Conservation (phyloP, 2,888 invertebrate genomes). For the Zygothrica quintamaculata region DNA sequence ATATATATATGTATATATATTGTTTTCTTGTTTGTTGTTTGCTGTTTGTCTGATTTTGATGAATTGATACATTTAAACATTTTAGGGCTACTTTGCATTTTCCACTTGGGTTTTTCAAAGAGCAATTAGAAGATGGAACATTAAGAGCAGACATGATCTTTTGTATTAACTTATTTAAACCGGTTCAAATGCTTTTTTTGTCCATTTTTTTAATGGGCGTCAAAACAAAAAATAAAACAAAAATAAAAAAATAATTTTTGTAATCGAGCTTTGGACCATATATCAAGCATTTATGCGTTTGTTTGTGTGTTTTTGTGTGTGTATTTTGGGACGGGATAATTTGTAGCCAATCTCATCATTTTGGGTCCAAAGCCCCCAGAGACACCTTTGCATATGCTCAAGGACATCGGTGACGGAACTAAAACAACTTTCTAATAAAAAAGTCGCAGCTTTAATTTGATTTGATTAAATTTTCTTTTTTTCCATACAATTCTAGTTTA, state of each 20-base stretch:
- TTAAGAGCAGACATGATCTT: conserved; percentile 20
- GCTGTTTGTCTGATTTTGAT: conserved; percentile 47
- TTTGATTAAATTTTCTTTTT: conserved; percentile 69
- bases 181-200: conserved; percentile 44
- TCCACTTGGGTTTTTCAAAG: conserved; percentile 39
- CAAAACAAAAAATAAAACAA: conserved; percentile 23
- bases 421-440: conserved; percentile 77
- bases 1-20: neutral
- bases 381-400: conserved; percentile 47
- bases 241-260: conserved; percentile 41
- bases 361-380: conserved; percentile 67
- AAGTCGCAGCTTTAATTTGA: conserved; percentile 48
- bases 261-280: conserved; percentile 44
- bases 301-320: conserved; percentile 32
- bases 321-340: conserved; percentile 6
- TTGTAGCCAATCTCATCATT: conserved; percentile 27
- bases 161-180: conserved; percentile 31
- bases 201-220: conserved; percentile 35
- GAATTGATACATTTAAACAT: conserved; percentile 54
- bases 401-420: conserved; percentile 75
- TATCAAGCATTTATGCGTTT: conserved; percentile 53
- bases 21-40: conserved; percentile 22
- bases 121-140: conserved; percentile 39
- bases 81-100: conserved; percentile 66
- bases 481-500: conserved; percentile 33